phyloP scores from a whole-genome alignment of 2,888 invertebrate genomes.

The Teleogryllus oceanicus region DNA sequence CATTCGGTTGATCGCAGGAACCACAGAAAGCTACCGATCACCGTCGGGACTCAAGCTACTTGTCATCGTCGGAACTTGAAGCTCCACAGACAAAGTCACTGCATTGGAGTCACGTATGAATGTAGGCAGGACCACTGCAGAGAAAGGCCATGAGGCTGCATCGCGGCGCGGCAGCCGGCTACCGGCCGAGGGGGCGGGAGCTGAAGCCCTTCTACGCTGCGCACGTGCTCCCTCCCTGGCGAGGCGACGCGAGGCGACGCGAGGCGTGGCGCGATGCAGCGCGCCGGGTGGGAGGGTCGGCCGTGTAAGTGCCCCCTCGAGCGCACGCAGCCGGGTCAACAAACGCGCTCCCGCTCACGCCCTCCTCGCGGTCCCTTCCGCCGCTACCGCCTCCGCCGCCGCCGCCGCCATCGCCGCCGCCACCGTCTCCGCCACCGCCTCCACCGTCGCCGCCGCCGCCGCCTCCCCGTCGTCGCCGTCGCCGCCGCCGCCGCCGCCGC shows the following conservation, averaged over 20 bases:
- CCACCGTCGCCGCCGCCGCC: too few species aligned
- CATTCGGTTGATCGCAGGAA: too few species aligned
- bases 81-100: too few species aligned
- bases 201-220: background rate
- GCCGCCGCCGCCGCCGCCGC: too few species aligned
- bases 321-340: background rate
- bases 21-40: too few species aligned
- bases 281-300: background rate
- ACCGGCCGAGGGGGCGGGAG: background rate
- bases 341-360: background rate
- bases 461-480: too few species aligned
- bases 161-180: background rate
- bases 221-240: too few species aligned
- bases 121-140: background rate
- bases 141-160: background rate
- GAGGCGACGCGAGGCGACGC: background rate
- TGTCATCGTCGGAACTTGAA: too few species aligned
- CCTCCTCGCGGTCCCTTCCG: background rate
- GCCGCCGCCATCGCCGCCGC: too few species aligned
- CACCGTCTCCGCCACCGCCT: too few species aligned
- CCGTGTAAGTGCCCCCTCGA: background rate
- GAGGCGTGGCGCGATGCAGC: background rate
- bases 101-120: too few species aligned
- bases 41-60: too few species aligned
- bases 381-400: background rate